Evolutionary conservation across 2,113 vertebrate species (phyloP).

Genomic region (Pangasianodon gigas): DNA sequence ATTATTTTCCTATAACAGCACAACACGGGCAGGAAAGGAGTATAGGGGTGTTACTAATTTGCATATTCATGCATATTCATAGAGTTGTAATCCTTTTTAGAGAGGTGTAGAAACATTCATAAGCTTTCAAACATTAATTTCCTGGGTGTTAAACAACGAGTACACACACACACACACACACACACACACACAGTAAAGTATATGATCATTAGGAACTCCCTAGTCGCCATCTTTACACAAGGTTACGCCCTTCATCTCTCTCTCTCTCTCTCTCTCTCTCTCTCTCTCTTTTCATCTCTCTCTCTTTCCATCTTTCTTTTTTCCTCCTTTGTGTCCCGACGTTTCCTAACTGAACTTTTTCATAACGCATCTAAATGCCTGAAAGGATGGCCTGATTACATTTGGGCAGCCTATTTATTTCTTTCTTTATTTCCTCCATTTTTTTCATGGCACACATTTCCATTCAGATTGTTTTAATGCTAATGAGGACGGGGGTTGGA

Average conservation of each 20-base stretch:
- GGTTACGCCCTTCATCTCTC: slow-evolving; percentile 50
- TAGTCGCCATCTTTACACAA: slow-evolving; percentile 40
- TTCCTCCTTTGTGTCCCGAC: background rate
- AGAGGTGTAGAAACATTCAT: slow-evolving; percentile 3
- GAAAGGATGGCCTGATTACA: slow-evolving; percentile 63
- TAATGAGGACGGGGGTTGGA: slow-evolving; percentile 54
- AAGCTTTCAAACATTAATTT: background rate
- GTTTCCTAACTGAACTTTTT: slow-evolving; percentile 43
- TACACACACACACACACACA: background rate
- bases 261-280: background rate
- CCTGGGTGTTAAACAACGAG: background rate
- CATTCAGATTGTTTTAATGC: slow-evolving; percentile 73
- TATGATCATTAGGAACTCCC: background rate
- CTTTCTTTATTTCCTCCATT: slow-evolving; percentile 29
- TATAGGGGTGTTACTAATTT: background rate
- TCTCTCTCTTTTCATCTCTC: background rate
- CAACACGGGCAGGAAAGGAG: background rate
- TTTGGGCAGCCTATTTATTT: slow-evolving; percentile 53
- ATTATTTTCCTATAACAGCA: background rate
- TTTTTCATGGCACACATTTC: slow-evolving; percentile 59
- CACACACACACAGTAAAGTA: slow-evolving; percentile 12
- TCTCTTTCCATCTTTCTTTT: slow-evolving; percentile 4
- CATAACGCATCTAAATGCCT: slow-evolving; percentile 55
- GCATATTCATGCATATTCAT: slow-evolving; percentile 18
- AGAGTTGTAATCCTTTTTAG: background rate